Conservation (phyloP, 2,888 invertebrate species). For the Teinopalpus imperialis region DNA sequence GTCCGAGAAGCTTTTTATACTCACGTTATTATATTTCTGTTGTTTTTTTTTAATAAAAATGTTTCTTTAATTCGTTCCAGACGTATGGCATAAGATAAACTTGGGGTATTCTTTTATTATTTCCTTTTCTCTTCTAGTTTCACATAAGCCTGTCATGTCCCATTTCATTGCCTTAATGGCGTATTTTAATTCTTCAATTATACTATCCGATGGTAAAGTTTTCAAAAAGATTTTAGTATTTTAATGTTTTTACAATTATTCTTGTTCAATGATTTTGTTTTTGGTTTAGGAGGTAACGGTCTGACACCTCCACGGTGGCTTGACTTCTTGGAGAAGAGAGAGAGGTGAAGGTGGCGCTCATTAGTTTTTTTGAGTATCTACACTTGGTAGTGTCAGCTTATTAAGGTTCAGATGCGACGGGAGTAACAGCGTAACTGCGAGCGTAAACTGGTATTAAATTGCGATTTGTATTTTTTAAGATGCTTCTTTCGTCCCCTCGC, state of each 20-base stretch:
- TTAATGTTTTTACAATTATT: neutral
- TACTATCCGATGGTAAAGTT: constrained; percentile 22
- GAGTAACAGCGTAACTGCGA: too few species aligned
- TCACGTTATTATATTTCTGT: constrained; percentile 26
- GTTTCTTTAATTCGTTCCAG: constrained; percentile 27
- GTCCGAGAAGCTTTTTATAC: constrained; percentile 29
- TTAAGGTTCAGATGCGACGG: constrained; percentile 5
- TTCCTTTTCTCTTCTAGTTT: constrained; percentile 30
- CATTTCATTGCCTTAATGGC: constrained; percentile 28
- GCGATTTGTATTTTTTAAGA: constrained; percentile 27
- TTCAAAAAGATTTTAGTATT: neutral
- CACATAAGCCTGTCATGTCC: constrained; percentile 32
- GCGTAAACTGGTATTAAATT: neutral
- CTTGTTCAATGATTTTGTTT: neutral
- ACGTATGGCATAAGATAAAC: constrained; percentile 30
- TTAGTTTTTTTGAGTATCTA: constrained; percentile 4
- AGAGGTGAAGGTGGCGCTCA: constrained; percentile 1
- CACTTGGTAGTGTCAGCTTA: neutral
- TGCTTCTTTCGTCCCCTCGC: too few species aligned
- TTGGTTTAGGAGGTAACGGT: constrained; percentile 13
- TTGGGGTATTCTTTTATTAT: constrained; percentile 31
- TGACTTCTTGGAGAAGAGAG: neutral
- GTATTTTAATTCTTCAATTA: constrained; percentile 25
- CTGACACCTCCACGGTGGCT: constrained; percentile 10
- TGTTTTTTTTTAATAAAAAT: constrained; percentile 31